These are phyloP conservation scores for Naso thynnoides DNA, from an alignment of 2,797 vertebrate genomes.

Conservation along the genomic window DNA sequence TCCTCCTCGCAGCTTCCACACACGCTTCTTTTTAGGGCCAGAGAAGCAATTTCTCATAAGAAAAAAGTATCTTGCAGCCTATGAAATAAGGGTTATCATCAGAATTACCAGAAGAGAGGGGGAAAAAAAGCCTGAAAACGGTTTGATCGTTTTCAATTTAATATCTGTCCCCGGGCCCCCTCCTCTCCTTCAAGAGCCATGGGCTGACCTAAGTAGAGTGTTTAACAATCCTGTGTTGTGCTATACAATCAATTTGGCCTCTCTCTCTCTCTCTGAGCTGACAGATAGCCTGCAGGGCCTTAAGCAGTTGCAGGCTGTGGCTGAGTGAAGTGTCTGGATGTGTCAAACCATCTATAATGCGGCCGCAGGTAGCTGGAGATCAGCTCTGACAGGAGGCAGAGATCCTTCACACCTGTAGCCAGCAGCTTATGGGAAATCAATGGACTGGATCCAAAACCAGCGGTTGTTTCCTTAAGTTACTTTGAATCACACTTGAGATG, in stretches of 20 bases:
- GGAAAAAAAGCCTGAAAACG: conserved; percentile 66
- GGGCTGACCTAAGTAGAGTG: conserved; percentile 66
- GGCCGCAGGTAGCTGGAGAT: conserved; percentile 50
- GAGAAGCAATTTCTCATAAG: conserved; percentile 92
- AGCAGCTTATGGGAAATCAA: conserved; percentile 63
- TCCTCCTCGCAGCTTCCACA: conserved; percentile 90
- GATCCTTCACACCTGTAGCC: conserved; percentile 68
- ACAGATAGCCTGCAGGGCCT: conserved; percentile 59
- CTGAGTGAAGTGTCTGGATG: conserved; percentile 54
- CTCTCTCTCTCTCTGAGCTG: conserved; percentile 54
- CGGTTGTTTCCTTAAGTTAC: conserved; percentile 39
- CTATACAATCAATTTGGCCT: conserved; percentile 74
- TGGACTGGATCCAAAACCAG: conserved; percentile 48
- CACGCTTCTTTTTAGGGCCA: conserved; percentile 89
- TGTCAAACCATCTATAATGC: conserved; percentile 54
- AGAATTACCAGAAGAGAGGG: conserved; percentile 64
- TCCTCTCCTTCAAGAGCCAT: conserved; percentile 51
- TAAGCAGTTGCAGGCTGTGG: conserved; percentile 44
- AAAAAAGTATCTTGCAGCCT: conserved; percentile 79
- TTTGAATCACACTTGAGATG: conserved; percentile 6
- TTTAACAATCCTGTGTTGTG: conserved; percentile 73
- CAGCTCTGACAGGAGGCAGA: conserved; percentile 60
- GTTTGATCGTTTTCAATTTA: conserved; percentile 81
- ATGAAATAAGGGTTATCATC: conserved; percentile 85
- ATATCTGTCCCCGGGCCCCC: conserved; percentile 50